These are phyloP conservation scores for Alloscopus bannaensis DNA, from an alignment of 2,888 invertebrate species.

Conservation along the genomic window DNA sequence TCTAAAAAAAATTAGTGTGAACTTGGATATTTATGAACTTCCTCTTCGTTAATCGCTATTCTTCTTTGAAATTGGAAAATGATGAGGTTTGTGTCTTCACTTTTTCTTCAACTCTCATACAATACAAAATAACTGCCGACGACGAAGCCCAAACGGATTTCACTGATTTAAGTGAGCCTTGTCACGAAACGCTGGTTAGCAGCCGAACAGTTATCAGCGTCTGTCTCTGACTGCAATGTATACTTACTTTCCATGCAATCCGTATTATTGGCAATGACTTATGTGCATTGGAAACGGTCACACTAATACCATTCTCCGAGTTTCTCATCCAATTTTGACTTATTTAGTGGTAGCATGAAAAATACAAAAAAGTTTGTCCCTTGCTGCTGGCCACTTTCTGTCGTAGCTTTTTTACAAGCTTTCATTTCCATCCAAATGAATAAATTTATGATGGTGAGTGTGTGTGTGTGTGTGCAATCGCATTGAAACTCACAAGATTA, in stretches of 20 bases:
- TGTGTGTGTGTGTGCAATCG: conserved; percentile 1
- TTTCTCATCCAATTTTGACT: conserved; percentile 42
- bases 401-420: conserved; percentile 25
- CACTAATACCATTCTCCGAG: no score
- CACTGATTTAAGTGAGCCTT: conserved; percentile 50
- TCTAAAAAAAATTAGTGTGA: not conserved
- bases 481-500: no score
- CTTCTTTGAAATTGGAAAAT: conserved; percentile 61
- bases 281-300: no score
- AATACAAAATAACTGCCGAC: not conserved
- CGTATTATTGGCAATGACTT: conserved; percentile 18
- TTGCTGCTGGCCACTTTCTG: conserved; percentile 44
- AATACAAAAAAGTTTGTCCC: conserved; percentile 11
- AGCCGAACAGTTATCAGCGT: not conserved
- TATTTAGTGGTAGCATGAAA: conserved; percentile 47
- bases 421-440: conserved; percentile 31
- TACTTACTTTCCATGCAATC: not conserved
- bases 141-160: conserved; percentile 9
- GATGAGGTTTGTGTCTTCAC: conserved; percentile 37
- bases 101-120: no score
- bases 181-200: conserved; percentile 55
- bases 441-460: conserved; percentile 13
- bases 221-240: not conserved
- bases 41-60: conserved; percentile 51
- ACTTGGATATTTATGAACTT: conserved; percentile 47